Evolutionary conservation across 2,888 invertebrate species (phyloP).

Genomic region (Melanophora roralis): DNA sequence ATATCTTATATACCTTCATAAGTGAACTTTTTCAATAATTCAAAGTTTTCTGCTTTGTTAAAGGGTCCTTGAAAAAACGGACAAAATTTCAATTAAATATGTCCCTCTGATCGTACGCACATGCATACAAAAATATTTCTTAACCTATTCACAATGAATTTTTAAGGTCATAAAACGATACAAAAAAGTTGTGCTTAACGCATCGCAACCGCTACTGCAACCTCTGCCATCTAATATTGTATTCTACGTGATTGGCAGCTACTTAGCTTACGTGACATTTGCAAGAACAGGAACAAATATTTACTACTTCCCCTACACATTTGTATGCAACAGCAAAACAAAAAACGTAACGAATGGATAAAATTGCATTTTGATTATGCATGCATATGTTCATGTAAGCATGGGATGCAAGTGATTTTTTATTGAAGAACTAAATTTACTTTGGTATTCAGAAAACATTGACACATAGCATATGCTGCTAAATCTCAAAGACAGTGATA

Average conservation of each 20-base stretch:
- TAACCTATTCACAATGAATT: neutral
- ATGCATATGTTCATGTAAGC: neutral
- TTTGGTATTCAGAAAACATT: conserved; percentile 24
- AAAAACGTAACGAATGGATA: neutral
- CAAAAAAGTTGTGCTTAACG: neutral
- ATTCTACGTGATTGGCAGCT: conserved; percentile 54
- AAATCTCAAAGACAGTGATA: conserved; percentile 19
- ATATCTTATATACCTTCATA: too few relatives aligned
- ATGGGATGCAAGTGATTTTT: conserved; percentile 9
- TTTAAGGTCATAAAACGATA: neutral
- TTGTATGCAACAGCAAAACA: neutral
- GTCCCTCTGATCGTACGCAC: neutral
- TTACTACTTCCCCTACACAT: conserved; percentile 1
- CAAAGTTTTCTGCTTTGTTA: too few relatives aligned
- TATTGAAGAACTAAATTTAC: neutral
- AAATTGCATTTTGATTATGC: neutral
- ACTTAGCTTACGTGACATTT: conserved; percentile 53
- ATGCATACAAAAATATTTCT: neutral
- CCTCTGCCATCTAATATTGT: neutral
- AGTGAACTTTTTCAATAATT: too few relatives aligned
- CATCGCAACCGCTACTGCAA: neutral
- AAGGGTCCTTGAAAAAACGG: neutral
- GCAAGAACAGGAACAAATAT: conserved; percentile 30
- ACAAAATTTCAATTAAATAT: neutral
- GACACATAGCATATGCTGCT: conserved; percentile 28